These are phyloP conservation scores for Tapirus terrestris DNA, from an alignment of 2,113 vertebrate genomes.

Conservation along the genomic window DNA sequence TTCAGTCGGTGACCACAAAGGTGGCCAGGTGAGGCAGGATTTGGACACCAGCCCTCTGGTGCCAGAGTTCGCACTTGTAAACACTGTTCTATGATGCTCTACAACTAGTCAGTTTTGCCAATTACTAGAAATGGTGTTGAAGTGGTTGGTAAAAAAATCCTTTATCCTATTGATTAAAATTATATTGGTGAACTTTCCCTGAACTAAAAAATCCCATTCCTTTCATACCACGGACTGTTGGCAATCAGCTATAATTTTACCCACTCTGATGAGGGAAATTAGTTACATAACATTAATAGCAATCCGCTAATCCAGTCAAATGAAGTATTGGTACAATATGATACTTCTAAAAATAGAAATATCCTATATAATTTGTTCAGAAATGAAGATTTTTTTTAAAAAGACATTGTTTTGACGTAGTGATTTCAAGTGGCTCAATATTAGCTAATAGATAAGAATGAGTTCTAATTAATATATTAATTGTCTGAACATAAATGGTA, in stretches of 20 bases:
- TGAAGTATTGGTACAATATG: not conserved
- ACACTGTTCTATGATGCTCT: not conserved
- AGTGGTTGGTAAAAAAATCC: not conserved
- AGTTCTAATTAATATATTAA: constrained; percentile 49
- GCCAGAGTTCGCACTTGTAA: not conserved
- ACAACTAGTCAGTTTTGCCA: not conserved
- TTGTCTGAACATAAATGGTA: not conserved
- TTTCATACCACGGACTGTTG: not conserved
- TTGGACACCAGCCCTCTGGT: not conserved
- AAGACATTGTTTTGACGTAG: not conserved
- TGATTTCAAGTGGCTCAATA: not conserved
- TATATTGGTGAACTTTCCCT: not conserved
- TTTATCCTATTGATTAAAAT: not conserved
- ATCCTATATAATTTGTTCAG: not conserved
- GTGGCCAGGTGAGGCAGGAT: not conserved
- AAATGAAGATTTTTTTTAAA: not conserved
- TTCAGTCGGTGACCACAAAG: not conserved
- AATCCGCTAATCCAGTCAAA: not conserved
- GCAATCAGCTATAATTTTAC: not conserved
- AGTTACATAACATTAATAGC: not conserved
- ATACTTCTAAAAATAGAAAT: not conserved
- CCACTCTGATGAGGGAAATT: not conserved
- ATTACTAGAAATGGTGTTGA: not conserved
- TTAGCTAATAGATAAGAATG: constrained; percentile 34
- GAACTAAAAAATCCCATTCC: not conserved